A percentile compares a stretch with the other conserved stretches of the same genome.
phyloP scores from a whole-genome alignment of 92 coral and sea anemone species.

The Meandrina meandrites region DNA sequence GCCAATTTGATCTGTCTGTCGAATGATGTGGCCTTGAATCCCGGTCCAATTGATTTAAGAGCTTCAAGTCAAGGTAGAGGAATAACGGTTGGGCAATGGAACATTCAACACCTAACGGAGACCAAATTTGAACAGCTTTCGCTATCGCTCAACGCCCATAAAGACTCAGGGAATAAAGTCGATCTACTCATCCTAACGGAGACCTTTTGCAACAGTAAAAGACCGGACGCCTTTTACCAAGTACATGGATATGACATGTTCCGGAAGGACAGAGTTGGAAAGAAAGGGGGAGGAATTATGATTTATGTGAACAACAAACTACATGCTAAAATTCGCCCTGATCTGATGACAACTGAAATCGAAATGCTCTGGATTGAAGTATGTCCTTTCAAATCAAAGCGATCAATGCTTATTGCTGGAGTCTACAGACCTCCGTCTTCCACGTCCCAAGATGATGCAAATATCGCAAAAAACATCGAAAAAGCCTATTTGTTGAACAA shows the following conservation, averaged over 20 bases:
- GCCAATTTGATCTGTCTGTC: slow-evolving; percentile 23
- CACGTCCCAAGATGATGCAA: slow-evolving; percentile 5
- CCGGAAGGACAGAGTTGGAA: slow-evolving; percentile 4
- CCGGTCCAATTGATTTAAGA: slow-evolving; percentile 5
- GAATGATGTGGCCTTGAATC: slow-evolving; percentile 9
- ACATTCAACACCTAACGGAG: slow-evolving; percentile 38
- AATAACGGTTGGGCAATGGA: slow-evolving; percentile 27
- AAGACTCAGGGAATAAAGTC: neutral
- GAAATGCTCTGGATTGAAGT: slow-evolving; percentile 14
- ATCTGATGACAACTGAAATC: neutral
- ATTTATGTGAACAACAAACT: slow-evolving; percentile 4
- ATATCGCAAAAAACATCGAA: no score
- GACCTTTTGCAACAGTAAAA: slow-evolving; percentile 16
- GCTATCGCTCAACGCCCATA: slow-evolving; percentile 25
- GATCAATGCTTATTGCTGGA: slow-evolving; percentile 53
- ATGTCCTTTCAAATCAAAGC: no score
- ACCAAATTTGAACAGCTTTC: slow-evolving; percentile 25
- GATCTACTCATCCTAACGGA: slow-evolving; percentile 10
- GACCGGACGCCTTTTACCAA: neutral
- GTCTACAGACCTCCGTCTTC: slow-evolving; percentile 57
- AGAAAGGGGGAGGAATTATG: slow-evolving; percentile 18
- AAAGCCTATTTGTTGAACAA: slow-evolving; percentile 36
- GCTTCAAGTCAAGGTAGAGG: neutral
- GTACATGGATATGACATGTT: neutral
- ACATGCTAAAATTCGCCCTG: neutral